These are phyloP conservation scores for Brevimyrus niger DNA, from an alignment of 2,113 vertebrate species.

Conservation along the genomic window DNA sequence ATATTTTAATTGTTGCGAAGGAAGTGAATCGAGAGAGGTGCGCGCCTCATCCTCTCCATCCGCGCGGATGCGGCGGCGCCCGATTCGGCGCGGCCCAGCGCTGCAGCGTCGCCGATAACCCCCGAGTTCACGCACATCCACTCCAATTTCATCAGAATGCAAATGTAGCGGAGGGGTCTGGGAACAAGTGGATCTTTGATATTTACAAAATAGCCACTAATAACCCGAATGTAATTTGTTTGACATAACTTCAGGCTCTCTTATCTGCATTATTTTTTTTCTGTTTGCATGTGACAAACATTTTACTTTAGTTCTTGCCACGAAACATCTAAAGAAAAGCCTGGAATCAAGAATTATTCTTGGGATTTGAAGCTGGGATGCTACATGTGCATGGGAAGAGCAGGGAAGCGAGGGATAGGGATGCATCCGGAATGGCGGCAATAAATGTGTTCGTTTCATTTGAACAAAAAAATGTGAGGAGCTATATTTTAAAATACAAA, in stretches of 20 bases:
- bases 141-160: slow-evolving; percentile 82
- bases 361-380: too few species aligned
- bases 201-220: slow-evolving; percentile 89
- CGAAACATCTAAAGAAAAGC: neutral
- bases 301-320: neutral
- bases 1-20: slow-evolving; percentile 94
- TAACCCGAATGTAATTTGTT: slow-evolving; percentile 93
- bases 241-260: slow-evolving; percentile 84
- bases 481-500: neutral
- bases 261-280: slow-evolving; percentile 64
- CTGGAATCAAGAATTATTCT: slow-evolving; percentile 15
- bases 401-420: neutral
- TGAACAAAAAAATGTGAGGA: neutral
- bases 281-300: neutral
- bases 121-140: slow-evolving; percentile 72
- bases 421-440: neutral
- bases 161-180: slow-evolving; percentile 69
- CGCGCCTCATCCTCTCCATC: slow-evolving; percentile 77
- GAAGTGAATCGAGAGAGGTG: slow-evolving; percentile 80
- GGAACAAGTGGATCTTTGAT: slow-evolving; percentile 80
- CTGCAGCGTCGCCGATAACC: slow-evolving; percentile 80
- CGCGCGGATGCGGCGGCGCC: slow-evolving; percentile 73
- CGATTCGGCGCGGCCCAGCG: slow-evolving; percentile 71
- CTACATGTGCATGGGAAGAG: neutral
- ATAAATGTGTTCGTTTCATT: neutral